phyloP scores from a whole-genome alignment of 1,140 invertebrate genomes.

The Acromyrmex heyeri region DNA sequence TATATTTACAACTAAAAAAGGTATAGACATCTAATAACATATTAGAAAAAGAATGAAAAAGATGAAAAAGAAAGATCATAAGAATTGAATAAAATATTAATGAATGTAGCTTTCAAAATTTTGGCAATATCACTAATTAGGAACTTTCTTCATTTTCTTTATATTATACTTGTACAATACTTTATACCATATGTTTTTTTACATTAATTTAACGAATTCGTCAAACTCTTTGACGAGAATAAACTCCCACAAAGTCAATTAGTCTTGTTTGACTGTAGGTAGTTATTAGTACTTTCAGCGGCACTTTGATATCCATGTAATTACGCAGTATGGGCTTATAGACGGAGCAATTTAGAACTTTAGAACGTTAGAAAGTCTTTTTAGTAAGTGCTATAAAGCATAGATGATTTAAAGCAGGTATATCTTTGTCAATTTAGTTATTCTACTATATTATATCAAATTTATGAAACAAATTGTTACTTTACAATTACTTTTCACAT shows the following conservation, averaged over 20 bases:
- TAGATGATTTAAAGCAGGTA: slow-evolving; percentile 14
- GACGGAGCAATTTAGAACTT: slow-evolving; percentile 52
- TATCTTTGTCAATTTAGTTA: slow-evolving; percentile 3
- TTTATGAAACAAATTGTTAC: not conserved
- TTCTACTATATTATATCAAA: not conserved
- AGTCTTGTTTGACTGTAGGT: slow-evolving; percentile 41
- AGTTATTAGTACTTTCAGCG: slow-evolving; percentile 39
- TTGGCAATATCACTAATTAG: not conserved
- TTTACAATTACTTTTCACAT: not conserved
- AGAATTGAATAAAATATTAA: slow-evolving; percentile 15
- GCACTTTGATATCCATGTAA: slow-evolving; percentile 53
- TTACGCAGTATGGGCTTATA: slow-evolving; percentile 50
- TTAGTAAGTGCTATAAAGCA: slow-evolving; percentile 7
- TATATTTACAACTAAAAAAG: not conserved
- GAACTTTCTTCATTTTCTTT: not conserved
- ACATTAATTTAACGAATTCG: slow-evolving; percentile 13
- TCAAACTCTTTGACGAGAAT: slow-evolving; percentile 36
- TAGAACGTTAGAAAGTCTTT: slow-evolving; percentile 26
- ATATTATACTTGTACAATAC: not conserved
- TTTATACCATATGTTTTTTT: not conserved
- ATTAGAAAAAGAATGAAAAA: not conserved
- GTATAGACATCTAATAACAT: not conserved
- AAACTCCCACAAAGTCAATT: slow-evolving; percentile 57
- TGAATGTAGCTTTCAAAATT: not conserved
- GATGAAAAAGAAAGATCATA: not conserved